phyloP scores from a whole-genome alignment of 1,140 invertebrate species.

The Lethrus apterus region DNA sequence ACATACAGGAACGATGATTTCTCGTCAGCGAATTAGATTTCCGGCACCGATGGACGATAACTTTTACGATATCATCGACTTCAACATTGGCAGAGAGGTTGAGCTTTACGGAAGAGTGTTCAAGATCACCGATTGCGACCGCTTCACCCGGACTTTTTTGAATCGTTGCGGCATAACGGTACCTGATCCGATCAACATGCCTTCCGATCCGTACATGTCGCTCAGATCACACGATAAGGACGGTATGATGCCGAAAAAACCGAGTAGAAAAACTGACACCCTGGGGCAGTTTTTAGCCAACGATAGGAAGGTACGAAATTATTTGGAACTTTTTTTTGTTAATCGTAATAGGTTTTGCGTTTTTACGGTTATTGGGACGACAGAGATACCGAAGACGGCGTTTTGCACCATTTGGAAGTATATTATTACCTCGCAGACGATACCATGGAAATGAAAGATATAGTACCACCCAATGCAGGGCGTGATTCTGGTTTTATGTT shows the following conservation, averaged over 20 bases:
- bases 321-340: not conserved
- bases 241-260: conserved; percentile 45
- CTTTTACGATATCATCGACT: conserved; percentile 68
- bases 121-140: conserved; percentile 74
- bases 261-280: conserved; percentile 44
- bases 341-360: conserved; percentile 47
- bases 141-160: conserved; percentile 78
- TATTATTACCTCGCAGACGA: conserved; percentile 82
- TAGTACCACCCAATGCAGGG: conserved; percentile 59
- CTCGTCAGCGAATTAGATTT: conserved; percentile 66
- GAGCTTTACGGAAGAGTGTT: conserved; percentile 70
- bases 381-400: conserved; percentile 59
- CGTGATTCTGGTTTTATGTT: conserved; percentile 62
- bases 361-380: conserved; percentile 92
- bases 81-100: conserved; percentile 69
- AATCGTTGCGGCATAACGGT: conserved; percentile 77
- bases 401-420: conserved; percentile 66
- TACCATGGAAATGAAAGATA: conserved; percentile 81
- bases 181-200: conserved; percentile 57
- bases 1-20: conserved; percentile 67
- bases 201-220: conserved; percentile 48
- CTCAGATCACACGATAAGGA: conserved; percentile 37
- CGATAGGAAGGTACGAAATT: conserved; percentile 57
- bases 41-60: conserved; percentile 57
- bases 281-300: conserved; percentile 68